These are phyloP conservation scores for Aspidapion aeneum DNA, from an alignment of 2,888 invertebrate species.

Conservation along the genomic window DNA sequence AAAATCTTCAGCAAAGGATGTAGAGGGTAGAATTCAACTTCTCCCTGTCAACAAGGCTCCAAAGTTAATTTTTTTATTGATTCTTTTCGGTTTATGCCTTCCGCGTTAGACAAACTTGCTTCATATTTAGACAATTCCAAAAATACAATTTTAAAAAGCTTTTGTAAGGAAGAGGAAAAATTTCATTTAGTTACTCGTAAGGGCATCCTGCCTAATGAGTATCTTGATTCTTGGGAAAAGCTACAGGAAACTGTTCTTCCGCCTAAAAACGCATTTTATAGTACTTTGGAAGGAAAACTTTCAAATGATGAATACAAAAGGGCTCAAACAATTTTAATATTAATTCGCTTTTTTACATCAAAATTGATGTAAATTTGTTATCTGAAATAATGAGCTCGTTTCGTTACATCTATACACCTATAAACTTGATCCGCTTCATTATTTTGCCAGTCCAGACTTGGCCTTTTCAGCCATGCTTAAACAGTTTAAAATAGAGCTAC, in stretches of 20 bases:
- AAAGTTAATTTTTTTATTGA: no score
- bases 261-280: neutral
- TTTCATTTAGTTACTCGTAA: neutral
- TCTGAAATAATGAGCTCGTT: conserved; percentile 20
- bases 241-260: neutral
- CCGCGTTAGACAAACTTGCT: neutral
- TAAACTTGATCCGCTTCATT: conserved; percentile 37
- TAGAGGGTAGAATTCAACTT: no score
- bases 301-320: neutral
- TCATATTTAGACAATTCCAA: neutral
- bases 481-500: conserved; percentile 33
- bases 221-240: neutral
- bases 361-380: conserved; percentile 17
- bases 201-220: neutral
- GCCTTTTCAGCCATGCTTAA: conserved; percentile 35
- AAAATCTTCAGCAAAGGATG: no score
- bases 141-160: neutral
- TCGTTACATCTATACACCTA: conserved; percentile 14
- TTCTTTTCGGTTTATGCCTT: neutral
- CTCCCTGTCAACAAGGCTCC: no score
- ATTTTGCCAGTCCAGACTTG: conserved; percentile 38
- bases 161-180: neutral
- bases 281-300: no score
- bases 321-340: neutral
- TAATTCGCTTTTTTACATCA: neutral